Evolutionary conservation across 2,888 invertebrate genomes (phyloP).

Genomic region (Epicampocera succincta): DNA sequence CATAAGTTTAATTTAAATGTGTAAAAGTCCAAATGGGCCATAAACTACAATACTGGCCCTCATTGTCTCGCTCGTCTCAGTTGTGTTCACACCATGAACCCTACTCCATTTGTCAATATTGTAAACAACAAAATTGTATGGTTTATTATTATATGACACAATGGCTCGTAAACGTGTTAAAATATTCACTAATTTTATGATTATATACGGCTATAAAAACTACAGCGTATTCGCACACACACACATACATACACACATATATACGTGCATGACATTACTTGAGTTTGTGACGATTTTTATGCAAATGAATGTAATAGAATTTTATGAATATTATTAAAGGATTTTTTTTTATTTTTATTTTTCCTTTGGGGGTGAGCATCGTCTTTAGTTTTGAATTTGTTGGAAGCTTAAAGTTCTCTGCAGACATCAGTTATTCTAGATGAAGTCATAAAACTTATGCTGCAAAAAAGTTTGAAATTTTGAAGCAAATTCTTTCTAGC

Average conservation of each 20-base stretch:
- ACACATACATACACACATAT: too few relatives aligned
- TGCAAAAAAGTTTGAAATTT: too few relatives aligned
- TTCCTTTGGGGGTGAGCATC: background rate
- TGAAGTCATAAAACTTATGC: too few relatives aligned
- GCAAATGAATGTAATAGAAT: constrained; percentile 53
- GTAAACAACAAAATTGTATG: constrained; percentile 1
- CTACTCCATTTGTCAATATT: background rate
- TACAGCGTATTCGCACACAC: background rate
- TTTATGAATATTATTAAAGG: constrained; percentile 46
- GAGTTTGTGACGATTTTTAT: constrained; percentile 42
- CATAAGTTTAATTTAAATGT: too few relatives aligned
- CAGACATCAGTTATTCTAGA: too few relatives aligned
- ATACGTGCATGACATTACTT: background rate
- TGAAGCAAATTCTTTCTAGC: too few relatives aligned
- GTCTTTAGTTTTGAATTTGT: background rate
- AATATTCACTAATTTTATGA: constrained; percentile 61
- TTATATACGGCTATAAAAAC: constrained; percentile 39
- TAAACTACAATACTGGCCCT: too few relatives aligned
- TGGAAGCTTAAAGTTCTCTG: too few relatives aligned
- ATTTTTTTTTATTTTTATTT: constrained; percentile 1
- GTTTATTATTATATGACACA: background rate
- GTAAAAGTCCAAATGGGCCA: too few relatives aligned
- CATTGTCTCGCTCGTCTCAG: too few relatives aligned
- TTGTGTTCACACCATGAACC: background rate
- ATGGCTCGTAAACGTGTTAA: constrained; percentile 44